Conservation (phyloP, 2,113 vertebrate species). For the Rhabdornis inornatus region DNA sequence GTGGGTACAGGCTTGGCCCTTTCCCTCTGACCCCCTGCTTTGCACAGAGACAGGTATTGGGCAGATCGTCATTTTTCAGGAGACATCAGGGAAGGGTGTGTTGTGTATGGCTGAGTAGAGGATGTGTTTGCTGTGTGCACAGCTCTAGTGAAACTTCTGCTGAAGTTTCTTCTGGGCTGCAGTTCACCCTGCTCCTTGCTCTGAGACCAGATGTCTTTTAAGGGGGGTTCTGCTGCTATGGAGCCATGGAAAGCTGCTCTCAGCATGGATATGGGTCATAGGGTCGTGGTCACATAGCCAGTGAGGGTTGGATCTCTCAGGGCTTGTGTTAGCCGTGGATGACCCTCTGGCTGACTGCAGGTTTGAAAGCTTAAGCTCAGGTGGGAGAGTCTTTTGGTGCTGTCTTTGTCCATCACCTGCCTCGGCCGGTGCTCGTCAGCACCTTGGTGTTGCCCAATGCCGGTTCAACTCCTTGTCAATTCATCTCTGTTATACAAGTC, state of each 20-base stretch:
- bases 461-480: neutral
- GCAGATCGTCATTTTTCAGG: neutral
- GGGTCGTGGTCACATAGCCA: fast-evolving
- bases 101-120: neutral
- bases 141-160: neutral
- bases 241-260: neutral
- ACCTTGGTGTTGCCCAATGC: neutral
- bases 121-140: neutral
- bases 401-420: neutral
- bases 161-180: neutral
- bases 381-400: neutral
- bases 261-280: fast-evolving
- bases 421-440: fast-evolving
- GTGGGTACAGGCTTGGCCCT: neutral
- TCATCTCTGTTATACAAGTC: slow-evolving; percentile 42
- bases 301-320: neutral
- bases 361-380: neutral
- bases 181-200: neutral
- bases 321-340: neutral
- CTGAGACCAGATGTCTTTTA: neutral
- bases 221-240: neutral
- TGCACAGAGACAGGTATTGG: fast-evolving
- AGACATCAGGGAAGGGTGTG: neutral
- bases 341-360: neutral
- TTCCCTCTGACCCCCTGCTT: neutral